A percentile compares a stretch with the other conserved stretches of the same genome.
These are phyloP conservation scores for Zaprionus vittiger DNA, from an alignment of 1,140 invertebrate species.

Conservation along the genomic window DNA sequence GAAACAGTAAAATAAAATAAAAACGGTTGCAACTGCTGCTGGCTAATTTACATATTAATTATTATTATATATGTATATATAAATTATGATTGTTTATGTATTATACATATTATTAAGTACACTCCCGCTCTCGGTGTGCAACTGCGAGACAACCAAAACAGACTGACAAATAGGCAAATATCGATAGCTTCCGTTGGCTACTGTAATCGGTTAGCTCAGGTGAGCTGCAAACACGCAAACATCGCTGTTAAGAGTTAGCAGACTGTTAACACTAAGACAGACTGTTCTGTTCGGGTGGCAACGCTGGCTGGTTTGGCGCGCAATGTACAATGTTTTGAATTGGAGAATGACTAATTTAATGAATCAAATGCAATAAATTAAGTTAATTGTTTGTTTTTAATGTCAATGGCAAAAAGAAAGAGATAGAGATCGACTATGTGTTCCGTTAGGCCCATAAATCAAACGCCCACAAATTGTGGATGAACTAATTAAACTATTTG, in stretches of 20 bases:
- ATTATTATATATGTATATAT: not conserved
- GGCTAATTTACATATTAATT: constrained; percentile 39
- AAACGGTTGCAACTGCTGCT: constrained; percentile 25
- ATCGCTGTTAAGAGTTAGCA: not conserved
- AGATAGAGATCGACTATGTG: not conserved
- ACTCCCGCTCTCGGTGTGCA: constrained; percentile 6
- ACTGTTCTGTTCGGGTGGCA: constrained; percentile 1
- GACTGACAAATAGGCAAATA: constrained; percentile 29
- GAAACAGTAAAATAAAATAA: constrained; percentile 36
- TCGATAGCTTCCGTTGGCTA: constrained; percentile 13
- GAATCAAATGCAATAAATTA: constrained; percentile 6
- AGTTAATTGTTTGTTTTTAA: constrained; percentile 27
- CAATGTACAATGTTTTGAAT: not conserved
- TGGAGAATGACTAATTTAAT: not conserved
- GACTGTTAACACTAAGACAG: not conserved
- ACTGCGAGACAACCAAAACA: constrained; percentile 39
- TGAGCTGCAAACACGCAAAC: constrained; percentile 5
- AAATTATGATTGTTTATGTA: constrained; percentile 8
- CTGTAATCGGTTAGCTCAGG: not conserved
- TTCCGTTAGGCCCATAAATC: constrained; percentile 53
- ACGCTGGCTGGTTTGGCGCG: constrained; percentile 6
- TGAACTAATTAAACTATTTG: constrained; percentile 53
- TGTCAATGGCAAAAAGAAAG: constrained; percentile 10
- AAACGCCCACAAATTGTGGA: constrained; percentile 53
- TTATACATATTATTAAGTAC: constrained; percentile 33